A percentile compares a stretch with the other conserved stretches of the same genome.
Conservation (phyloP, 2,888 invertebrate genomes). For the Cheilosia urbana region DNA sequence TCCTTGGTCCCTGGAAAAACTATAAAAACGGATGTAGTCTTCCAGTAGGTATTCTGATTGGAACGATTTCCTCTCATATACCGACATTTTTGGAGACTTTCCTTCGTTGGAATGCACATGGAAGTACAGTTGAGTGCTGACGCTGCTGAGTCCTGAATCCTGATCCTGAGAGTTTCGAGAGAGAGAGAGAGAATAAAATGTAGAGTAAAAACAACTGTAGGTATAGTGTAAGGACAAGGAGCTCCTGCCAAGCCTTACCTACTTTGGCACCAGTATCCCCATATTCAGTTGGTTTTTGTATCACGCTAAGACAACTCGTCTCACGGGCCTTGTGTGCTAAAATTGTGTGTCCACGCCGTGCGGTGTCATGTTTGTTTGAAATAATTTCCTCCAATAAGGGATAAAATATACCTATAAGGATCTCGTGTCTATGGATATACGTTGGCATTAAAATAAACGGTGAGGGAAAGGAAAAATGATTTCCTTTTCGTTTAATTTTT, state of each 20-base stretch:
- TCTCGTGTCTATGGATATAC: slow-evolving; percentile 49
- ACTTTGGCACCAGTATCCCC: slow-evolving; percentile 66
- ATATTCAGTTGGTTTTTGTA: slow-evolving; percentile 75
- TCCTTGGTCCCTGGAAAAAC: slow-evolving; percentile 1
- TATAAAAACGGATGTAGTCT: slow-evolving; percentile 6
- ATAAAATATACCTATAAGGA: slow-evolving; percentile 56
- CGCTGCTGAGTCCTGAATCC: not conserved
- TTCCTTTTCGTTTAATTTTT: slow-evolving; percentile 29
- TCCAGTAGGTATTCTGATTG: slow-evolving; percentile 31
- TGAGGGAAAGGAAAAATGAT: slow-evolving; percentile 21
- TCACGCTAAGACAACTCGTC: slow-evolving; percentile 69
- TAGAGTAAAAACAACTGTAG: not conserved
- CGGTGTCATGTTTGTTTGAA: slow-evolving; percentile 60
- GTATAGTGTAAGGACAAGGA: slow-evolving; percentile 44
- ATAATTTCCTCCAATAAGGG: slow-evolving; percentile 45
- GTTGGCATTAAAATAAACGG: slow-evolving; percentile 1
- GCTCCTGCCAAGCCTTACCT: slow-evolving; percentile 70
- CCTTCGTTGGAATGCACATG: slow-evolving; percentile 47
- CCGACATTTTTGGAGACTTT: slow-evolving; percentile 69
- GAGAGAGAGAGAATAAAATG: not conserved
- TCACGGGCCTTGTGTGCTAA: slow-evolving; percentile 49
- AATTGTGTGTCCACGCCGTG: slow-evolving; percentile 29
- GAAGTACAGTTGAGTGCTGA: slow-evolving; percentile 37
- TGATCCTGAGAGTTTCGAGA: slow-evolving; percentile 3
- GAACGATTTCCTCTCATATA: slow-evolving; percentile 29